phyloP scores from a whole-genome alignment of 2,113 vertebrate genomes.

The Nibea albiflora region DNA sequence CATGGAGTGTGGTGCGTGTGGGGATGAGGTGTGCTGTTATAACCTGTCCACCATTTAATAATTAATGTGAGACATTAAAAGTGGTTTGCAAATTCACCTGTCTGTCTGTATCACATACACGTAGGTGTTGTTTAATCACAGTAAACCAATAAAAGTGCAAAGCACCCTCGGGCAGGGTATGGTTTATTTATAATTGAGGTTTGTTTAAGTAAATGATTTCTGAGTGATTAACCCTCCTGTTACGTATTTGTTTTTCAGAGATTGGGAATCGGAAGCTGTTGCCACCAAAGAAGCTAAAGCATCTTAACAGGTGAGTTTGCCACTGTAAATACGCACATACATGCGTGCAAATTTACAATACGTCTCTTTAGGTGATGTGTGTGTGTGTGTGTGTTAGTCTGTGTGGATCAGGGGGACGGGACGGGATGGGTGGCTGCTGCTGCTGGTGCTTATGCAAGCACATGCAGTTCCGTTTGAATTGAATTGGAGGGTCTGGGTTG shows the following conservation, averaged over 20 bases:
- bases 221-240: background rate
- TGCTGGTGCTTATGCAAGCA: conserved; percentile 84
- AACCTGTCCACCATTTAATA: background rate
- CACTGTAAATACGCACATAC: background rate
- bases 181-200: background rate
- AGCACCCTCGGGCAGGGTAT: background rate
- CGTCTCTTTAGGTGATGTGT: conserved; percentile 34
- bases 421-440: conserved; percentile 70
- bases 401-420: conserved; percentile 40
- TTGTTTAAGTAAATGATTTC: background rate
- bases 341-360: background rate
- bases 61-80: background rate
- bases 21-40: background rate
- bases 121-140: background rate
- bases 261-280: conserved; percentile 98
- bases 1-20: background rate
- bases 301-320: conserved; percentile 90
- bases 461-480: conserved; percentile 83
- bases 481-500: conserved; percentile 77
- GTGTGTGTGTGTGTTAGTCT: conserved; percentile 33
- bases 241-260: conserved; percentile 80
- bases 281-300: conserved; percentile 98
- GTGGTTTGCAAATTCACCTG: background rate
- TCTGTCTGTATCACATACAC: too few relatives aligned
- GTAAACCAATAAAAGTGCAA: conserved; percentile 11